phyloP scores from a whole-genome alignment of 2,113 vertebrate species.

The Urocitellus parryii region DNA sequence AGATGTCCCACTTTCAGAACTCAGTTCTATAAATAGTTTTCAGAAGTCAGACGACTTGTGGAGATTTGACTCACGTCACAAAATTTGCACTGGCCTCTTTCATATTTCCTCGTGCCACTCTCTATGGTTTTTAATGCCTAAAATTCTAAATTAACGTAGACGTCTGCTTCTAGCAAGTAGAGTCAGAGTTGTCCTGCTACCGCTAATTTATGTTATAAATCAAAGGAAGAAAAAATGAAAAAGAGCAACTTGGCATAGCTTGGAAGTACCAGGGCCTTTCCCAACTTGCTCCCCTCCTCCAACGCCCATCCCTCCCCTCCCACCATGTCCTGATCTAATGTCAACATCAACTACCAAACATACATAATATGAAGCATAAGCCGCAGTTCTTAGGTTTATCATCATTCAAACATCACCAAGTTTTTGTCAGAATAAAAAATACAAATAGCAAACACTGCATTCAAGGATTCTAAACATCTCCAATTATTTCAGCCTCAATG shows the following conservation, averaged over 20 bases:
- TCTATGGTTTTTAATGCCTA: not conserved
- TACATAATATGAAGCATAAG: not conserved
- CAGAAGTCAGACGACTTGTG: not conserved
- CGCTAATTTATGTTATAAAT: not conserved
- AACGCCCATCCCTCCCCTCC: not conserved
- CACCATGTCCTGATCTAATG: not conserved
- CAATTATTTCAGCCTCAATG: not conserved
- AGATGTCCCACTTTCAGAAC: conserved; percentile 60
- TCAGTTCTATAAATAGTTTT: conserved; percentile 58
- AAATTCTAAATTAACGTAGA: conserved; percentile 12
- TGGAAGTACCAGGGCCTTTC: not conserved
- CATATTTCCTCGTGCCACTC: not conserved
- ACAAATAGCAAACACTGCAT: not conserved
- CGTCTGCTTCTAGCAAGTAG: conserved; percentile 62
- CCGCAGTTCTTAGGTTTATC: too few species aligned
- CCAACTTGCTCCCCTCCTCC: not conserved
- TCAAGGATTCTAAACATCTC: not conserved
- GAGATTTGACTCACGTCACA: conserved; percentile 3
- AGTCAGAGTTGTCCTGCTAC: conserved; percentile 18
- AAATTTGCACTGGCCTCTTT: conserved; percentile 41
- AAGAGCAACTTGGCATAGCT: not conserved
- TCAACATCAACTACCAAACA: not conserved
- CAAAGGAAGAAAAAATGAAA: not conserved
- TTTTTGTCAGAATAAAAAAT: not conserved
- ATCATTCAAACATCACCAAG: not conserved